These are phyloP conservation scores for Hylaea fasciaria DNA, from an alignment of 2,888 invertebrate species.

Conservation along the genomic window DNA sequence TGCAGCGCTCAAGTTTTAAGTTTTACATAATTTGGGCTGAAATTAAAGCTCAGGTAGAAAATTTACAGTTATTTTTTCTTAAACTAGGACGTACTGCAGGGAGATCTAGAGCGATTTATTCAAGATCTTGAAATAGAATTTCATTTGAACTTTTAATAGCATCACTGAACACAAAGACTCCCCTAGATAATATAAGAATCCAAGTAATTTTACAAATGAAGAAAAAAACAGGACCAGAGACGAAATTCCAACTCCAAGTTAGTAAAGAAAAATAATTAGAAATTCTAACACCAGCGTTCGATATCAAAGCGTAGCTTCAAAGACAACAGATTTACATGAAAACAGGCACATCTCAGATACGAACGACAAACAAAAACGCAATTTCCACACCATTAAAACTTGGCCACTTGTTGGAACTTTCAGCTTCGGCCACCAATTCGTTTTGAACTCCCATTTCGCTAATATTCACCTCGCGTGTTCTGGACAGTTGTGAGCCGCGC, in stretches of 20 bases:
- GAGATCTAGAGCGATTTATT: no score
- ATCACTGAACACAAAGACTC: slow-evolving; percentile 9
- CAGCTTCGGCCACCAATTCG: slow-evolving; percentile 42
- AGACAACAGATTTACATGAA: slow-evolving; percentile 60
- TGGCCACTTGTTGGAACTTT: slow-evolving; percentile 65
- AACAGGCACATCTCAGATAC: slow-evolving; percentile 64
- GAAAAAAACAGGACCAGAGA: slow-evolving; percentile 15
- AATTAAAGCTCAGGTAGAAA: neutral
- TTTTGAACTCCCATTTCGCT: slow-evolving; percentile 39
- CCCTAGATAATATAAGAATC: slow-evolving; percentile 12
- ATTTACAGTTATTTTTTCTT: neutral
- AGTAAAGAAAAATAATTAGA: slow-evolving; percentile 23
- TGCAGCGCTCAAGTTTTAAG: slow-evolving; percentile 2
- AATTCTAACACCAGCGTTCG: slow-evolving; percentile 24
- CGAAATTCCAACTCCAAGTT: slow-evolving; percentile 25
- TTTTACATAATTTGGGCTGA: neutral
- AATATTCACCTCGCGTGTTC: slow-evolving; percentile 17
- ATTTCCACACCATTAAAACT: slow-evolving; percentile 77
- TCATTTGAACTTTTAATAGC: no score
- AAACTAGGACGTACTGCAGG: no score
- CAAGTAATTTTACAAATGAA: slow-evolving; percentile 17
- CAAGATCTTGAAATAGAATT: no score
- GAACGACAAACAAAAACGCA: slow-evolving; percentile 70
- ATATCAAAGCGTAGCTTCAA: slow-evolving; percentile 35
- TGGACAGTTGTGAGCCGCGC: neutral